phyloP scores from a whole-genome alignment of 2,113 vertebrate genomes.

The Desmodus rotundus region DNA sequence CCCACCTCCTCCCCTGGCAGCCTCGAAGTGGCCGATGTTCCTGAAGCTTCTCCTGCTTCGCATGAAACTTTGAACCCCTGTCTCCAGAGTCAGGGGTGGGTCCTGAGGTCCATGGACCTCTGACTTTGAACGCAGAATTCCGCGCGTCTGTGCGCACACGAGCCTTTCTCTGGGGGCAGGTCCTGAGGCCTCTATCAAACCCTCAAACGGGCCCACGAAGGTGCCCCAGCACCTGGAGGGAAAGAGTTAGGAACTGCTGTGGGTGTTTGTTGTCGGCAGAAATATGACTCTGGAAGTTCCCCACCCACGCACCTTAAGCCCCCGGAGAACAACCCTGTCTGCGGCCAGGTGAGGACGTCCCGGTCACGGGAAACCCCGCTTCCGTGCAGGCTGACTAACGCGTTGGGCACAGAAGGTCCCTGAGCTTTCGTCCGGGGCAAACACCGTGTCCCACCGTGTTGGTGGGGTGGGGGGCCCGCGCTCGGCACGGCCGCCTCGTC shows the following conservation, averaged over 20 bases:
- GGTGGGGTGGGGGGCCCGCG: too few relatives aligned
- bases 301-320: neutral
- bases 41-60: neutral
- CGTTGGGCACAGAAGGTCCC: accelerated
- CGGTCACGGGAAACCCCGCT: accelerated
- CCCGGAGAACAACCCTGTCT: accelerated
- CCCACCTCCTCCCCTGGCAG: accelerated
- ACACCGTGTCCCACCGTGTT: accelerated
- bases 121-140: neutral
- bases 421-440: neutral
- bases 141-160: accelerated
- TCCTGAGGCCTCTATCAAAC: too few relatives aligned
- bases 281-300: accelerated
- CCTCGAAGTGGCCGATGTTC: accelerated
- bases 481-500: neutral
- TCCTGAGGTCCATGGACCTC: accelerated
- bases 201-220: accelerated
- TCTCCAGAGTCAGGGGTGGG: neutral
- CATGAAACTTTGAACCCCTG: neutral
- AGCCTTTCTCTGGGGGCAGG: neutral
- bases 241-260: neutral
- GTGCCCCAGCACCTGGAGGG: neutral
- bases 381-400: accelerated
- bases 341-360: neutral
- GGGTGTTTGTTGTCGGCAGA: neutral